Evolutionary conservation across 2,888 invertebrate species (phyloP), one percentile per base, ranked within the genome.

Genomic region (Drosophila crucigera): DNA sequence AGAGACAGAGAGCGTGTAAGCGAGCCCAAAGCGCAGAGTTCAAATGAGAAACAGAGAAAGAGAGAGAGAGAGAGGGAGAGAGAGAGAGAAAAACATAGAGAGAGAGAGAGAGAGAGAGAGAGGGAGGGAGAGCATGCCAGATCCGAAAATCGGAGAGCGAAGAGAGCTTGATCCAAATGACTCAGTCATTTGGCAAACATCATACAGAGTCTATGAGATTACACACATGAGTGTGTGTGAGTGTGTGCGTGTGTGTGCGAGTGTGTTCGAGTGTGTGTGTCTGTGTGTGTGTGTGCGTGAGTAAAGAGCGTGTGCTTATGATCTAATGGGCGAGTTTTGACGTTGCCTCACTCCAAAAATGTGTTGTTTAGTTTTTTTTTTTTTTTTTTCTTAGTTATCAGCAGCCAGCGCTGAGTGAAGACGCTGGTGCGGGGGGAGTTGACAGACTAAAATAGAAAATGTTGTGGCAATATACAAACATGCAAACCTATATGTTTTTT

Each of bases 371-470:
- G 19, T 35, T 60, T 53, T 60, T 37, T n/a, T 30, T 28, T 28
- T 2, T 30, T 60, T 37, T 56, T 30, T 41, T 39, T 28, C 16
- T 16, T 55, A n/a, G 28, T 80, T 84, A 84, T 90, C 84, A 82
- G 76, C 55, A 49, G 53, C 54, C 41, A 43, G 47, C 52, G 41
- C 35, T 19, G 35, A 11, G 31, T 37, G 41, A 16, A 30, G 37
- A 52, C 49, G 53, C 4, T 16, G n/a, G 41, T 28, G 61, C 14
- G 33, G 28, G 49, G 14, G 65, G 61, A 76, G 59, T 84, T 67
- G 77, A 58, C 64, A 35, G 68, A 75, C 80, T 73, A 88, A 85
- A 85, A 85, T 84, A 89, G 78, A 80, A 83, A 86, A 77, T 73
- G 83, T 68, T 79, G 73, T 68, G 68, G 61, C 75, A 71, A 76